A percentile compares a stretch with the other conserved stretches of the same genome.
phyloP scores from a whole-genome alignment of 2,888 invertebrate genomes.

The Caenorhabditis sp. region DNA sequence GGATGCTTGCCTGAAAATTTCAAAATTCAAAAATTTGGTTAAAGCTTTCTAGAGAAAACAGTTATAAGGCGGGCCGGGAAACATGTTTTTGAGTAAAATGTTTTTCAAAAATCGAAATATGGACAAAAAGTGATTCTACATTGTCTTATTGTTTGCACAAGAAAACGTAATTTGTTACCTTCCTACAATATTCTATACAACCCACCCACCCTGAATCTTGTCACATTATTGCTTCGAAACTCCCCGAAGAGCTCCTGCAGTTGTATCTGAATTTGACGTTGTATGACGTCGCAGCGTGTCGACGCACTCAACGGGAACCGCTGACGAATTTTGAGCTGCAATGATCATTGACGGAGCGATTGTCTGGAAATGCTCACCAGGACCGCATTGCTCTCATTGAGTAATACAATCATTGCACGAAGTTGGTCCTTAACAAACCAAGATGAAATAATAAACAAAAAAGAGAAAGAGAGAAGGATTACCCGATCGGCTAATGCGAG shows the following conservation, averaged over 20 bases:
- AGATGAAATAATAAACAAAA: not conserved
- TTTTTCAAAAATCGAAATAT: too few species aligned
- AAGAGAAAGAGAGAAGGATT: not conserved
- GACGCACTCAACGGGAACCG: slow-evolving; percentile 48
- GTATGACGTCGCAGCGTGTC: slow-evolving; percentile 46
- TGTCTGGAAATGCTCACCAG: slow-evolving; percentile 1
- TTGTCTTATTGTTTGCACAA: not conserved
- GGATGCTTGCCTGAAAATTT: slow-evolving; percentile 20
- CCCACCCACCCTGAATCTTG: slow-evolving; percentile 10
- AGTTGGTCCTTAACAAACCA: slow-evolving; percentile 24
- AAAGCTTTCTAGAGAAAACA: too few species aligned
- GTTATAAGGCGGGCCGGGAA: too few species aligned
- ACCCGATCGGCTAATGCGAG: slow-evolving; percentile 14
- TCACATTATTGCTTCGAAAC: slow-evolving; percentile 26
- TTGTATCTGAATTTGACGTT: slow-evolving; percentile 44
- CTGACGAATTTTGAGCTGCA: slow-evolving; percentile 44
- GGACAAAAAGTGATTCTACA: too few species aligned
- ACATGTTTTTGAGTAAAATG: too few species aligned
- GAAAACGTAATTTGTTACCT: too few species aligned
- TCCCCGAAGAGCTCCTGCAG: slow-evolving; percentile 31
- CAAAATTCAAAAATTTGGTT: not conserved
- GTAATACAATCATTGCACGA: slow-evolving; percentile 30
- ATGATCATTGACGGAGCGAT: not conserved
- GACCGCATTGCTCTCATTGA: slow-evolving; percentile 26
- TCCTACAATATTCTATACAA: too few species aligned